Percentiles rank a stretch among this genome's conserved stretches.
Conservation (phyloP, 2,113 vertebrate genomes). For the Catharus minimus region DNA sequence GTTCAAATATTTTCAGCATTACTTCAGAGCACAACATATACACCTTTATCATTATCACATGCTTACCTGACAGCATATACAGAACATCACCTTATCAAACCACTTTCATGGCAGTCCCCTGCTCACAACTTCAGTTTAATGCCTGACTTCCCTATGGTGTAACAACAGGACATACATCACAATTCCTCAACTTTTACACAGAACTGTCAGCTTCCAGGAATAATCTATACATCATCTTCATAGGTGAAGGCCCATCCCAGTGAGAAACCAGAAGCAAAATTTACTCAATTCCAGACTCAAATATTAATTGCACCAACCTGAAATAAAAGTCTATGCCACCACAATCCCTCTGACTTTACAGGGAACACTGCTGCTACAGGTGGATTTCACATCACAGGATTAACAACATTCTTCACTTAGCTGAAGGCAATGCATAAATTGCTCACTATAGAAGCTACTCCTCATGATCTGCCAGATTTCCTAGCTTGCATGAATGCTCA, state of each 20-base stretch:
- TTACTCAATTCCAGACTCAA: neutral
- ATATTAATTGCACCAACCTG: neutral
- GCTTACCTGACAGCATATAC: neutral
- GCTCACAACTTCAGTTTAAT: neutral
- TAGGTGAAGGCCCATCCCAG: neutral
- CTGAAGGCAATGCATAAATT: neutral
- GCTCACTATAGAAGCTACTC: neutral
- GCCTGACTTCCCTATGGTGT: rapidly evolving
- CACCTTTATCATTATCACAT: neutral
- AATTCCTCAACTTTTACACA: neutral
- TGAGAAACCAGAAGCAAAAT: neutral
- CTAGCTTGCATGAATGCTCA: neutral
- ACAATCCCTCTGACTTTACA: neutral
- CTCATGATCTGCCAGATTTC: neutral
- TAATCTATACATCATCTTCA: rapidly evolving
- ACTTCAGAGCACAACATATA: neutral
- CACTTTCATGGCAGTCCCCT: rapidly evolving
- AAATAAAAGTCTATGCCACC: neutral
- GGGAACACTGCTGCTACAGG: neutral
- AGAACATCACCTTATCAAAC: neutral
- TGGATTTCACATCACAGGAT: neutral
- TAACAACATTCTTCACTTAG: neutral
- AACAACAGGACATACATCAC: rapidly evolving
- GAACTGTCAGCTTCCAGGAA: neutral
- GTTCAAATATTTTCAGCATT: neutral